Evolutionary conservation across 2,797 vertebrate genomes (phyloP), one percentile per base, ranked within the genome.

Genomic region (Falco novaeseelandiae): DNA sequence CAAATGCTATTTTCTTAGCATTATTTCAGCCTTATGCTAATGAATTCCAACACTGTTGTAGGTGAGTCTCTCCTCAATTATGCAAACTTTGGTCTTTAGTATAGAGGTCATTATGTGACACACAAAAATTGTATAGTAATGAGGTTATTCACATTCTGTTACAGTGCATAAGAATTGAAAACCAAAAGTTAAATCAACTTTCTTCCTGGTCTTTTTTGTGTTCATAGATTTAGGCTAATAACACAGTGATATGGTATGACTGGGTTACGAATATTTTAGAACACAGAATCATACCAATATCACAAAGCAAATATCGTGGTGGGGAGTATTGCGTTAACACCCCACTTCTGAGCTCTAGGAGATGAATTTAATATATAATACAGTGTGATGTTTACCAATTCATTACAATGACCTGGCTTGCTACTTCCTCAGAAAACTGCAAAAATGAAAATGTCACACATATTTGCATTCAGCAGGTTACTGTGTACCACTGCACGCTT

Each of bases 121-220:
- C 83, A 97, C 83, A 96, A 92, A 97, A 97, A 96, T 93, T 93
- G 69, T 94, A 92, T 52, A 95, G 79, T 97, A 97, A 98, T 97
- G 97, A 98, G 89, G 96, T 97, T 97, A 96, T 97, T 96, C 97
- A 93, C 95, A 98, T 97, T 98, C 96, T 97, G 90, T 93, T 96
- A 96, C n/a, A 94, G 91, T 93, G 89, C 96, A 83, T 90, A 90
- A 96, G 91, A 97, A 97, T 69, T 96, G 95, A 97, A 97, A 93
- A 94, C 71, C 62, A 96, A 92, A 97, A 95, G 93, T 89, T 83
- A 97, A 98, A 98, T 98, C 97, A 95, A 95, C 90, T 95, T 96
- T 93, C 74, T 89, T 88, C 72, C 48, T 88, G 27, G 8, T 95
- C 92, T 94, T 94, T 97, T 97, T 62, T 87, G 48, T 91, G 93